phyloP scores from a whole-genome alignment of 2,797 vertebrate species.

The Ambastaia sidthimunki region DNA sequence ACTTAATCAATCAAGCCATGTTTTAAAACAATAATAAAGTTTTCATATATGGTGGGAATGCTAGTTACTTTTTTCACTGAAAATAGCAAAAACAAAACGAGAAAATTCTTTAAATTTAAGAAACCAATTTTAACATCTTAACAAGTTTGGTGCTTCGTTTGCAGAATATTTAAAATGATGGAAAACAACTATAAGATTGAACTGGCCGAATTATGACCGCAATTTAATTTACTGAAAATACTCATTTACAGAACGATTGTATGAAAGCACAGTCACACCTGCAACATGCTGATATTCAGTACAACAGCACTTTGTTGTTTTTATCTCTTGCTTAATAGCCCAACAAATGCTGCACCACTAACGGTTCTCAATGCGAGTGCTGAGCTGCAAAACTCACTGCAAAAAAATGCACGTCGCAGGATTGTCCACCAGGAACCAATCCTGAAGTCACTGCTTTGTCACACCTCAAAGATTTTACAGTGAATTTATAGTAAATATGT shows the following conservation, averaged over 20 bases:
- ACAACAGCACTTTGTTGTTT: background rate
- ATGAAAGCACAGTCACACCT: background rate
- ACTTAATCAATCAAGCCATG: too few relatives aligned
- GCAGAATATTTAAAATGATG: too few relatives aligned
- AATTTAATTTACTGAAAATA: too few relatives aligned
- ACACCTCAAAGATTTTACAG: background rate
- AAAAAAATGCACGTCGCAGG: background rate
- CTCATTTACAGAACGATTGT: background rate
- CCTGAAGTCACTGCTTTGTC: constrained; percentile 1
- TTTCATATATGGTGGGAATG: too few relatives aligned
- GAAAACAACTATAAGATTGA: too few relatives aligned
- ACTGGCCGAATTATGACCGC: background rate
- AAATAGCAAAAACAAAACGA: too few relatives aligned
- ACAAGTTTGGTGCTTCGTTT: too few relatives aligned
- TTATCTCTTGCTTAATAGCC: background rate
- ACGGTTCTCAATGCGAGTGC: background rate
- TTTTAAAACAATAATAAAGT: too few relatives aligned
- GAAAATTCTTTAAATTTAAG: too few relatives aligned
- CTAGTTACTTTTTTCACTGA: too few relatives aligned
- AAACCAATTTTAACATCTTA: too few relatives aligned
- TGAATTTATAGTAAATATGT: background rate
- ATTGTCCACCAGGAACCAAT: background rate
- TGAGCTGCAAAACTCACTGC: constrained; percentile 4
- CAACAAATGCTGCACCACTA: constrained; percentile 21
- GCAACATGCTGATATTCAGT: background rate